These are phyloP conservation scores for Pristionchus pacificus DNA, from an alignment of 1,140 invertebrate species.

Conservation along the genomic window DNA sequence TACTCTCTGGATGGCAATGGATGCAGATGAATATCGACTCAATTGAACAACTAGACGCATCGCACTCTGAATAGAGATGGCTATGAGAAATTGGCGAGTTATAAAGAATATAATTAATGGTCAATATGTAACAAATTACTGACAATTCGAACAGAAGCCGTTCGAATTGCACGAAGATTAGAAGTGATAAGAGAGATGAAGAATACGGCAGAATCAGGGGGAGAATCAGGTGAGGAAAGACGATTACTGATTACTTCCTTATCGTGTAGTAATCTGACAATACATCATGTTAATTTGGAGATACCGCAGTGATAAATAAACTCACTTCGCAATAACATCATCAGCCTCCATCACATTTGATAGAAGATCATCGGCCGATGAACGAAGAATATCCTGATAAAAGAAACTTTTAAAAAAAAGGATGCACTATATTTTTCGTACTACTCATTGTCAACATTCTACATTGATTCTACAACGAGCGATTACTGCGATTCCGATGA, in stretches of 20 bases:
- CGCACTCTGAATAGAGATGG: constrained; percentile 46
- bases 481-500: too few species aligned
- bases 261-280: constrained; percentile 35
- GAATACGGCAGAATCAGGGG: constrained; percentile 37
- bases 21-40: constrained; percentile 30
- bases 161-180: constrained; percentile 47
- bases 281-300: constrained; percentile 3
- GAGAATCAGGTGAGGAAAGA: constrained; percentile 31
- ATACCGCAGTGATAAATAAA: constrained; percentile 4
- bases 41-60: constrained; percentile 45
- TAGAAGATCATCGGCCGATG: not conserved
- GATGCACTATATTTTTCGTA: too few species aligned
- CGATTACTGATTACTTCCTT: constrained; percentile 32
- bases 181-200: constrained; percentile 50
- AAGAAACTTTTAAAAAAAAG: too few species aligned
- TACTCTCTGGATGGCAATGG: constrained; percentile 48
- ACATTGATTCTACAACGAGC: too few species aligned
- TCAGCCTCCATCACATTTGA: constrained; percentile 33
- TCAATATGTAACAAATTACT: constrained; percentile 6
- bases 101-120: too few species aligned
- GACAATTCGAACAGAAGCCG: constrained; percentile 49
- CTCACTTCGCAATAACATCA: constrained; percentile 48
- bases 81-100: too few species aligned
- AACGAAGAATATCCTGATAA: not conserved
- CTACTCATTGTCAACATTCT: too few species aligned